These are phyloP conservation scores for Calephelis perditalis DNA, from an alignment of 2,888 invertebrate species.

Conservation along the genomic window DNA sequence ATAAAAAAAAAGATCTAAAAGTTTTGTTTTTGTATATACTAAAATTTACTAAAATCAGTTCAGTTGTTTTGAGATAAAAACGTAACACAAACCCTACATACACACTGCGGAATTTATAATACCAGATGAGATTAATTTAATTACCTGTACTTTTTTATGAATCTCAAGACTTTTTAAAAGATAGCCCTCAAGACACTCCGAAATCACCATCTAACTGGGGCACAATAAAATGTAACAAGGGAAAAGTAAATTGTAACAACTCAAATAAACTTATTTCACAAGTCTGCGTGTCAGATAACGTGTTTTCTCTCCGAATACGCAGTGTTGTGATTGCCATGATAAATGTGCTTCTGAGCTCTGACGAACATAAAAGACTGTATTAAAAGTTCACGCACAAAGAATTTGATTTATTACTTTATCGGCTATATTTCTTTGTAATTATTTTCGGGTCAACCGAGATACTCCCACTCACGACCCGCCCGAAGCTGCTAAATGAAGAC, in stretches of 20 bases:
- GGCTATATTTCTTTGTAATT: constrained; percentile 49
- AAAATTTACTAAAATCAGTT: too few species aligned
- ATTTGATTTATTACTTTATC: constrained; percentile 71
- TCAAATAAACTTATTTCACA: constrained; percentile 6
- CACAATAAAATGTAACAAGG: constrained; percentile 2
- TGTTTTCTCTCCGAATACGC: constrained; percentile 14
- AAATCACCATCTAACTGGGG: not conserved
- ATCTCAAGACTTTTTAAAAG: too few species aligned
- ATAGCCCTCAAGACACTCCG: not conserved
- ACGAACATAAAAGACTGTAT: constrained; percentile 48
- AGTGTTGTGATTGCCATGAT: constrained; percentile 49
- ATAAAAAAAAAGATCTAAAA: too few species aligned
- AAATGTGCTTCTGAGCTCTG: constrained; percentile 40
- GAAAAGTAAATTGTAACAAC: not conserved
- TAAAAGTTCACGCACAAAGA: constrained; percentile 55
- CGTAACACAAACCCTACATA: too few species aligned
- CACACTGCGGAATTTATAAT: too few species aligned
- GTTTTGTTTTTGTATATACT: too few species aligned
- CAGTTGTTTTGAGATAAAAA: too few species aligned
- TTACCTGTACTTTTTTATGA: too few species aligned
- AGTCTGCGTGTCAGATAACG: constrained; percentile 9
- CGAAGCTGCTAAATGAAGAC: constrained; percentile 65
- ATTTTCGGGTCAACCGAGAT: constrained; percentile 59
- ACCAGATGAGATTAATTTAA: too few species aligned
- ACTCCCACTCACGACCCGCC: constrained; percentile 72